Evolutionary conservation across 2,797 vertebrate genomes (phyloP).

Genomic region (Tapirus indicus): DNA sequence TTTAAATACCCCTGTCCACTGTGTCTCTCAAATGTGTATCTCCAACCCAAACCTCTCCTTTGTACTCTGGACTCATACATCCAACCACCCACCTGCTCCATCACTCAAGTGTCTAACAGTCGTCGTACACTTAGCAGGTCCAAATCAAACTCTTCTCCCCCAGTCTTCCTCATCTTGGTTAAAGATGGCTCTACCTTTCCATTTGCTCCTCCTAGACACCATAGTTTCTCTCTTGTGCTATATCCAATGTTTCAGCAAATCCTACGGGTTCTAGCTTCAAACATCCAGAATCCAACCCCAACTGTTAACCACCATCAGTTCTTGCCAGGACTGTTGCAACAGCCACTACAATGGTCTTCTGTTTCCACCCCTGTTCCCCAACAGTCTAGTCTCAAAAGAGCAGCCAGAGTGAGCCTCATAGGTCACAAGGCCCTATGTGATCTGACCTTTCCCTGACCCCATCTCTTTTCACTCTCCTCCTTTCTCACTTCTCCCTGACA

Average conservation of each 20-base stretch:
- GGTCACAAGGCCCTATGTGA: not conserved
- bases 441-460: not conserved
- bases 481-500: not conserved
- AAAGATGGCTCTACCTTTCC: not conserved
- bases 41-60: not conserved
- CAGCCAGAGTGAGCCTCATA: not conserved
- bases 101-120: not conserved
- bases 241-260: not conserved
- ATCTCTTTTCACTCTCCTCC: not conserved
- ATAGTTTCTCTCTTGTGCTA: not conserved
- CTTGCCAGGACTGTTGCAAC: not conserved
- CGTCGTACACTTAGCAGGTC: accelerated
- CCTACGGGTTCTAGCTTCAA: not conserved
- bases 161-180: not conserved
- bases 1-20: not conserved
- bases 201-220: not conserved
- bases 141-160: not conserved
- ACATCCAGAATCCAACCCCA: not conserved
- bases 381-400: not conserved
- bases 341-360: not conserved
- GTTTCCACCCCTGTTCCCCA: not conserved
- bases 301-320: not conserved
- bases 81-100: not conserved
- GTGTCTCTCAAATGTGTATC: not conserved
- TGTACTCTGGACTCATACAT: no score